A percentile compares a stretch with the other conserved stretches of the same genome.
These are phyloP conservation scores for Platypus cylindrus DNA, from an alignment of 2,888 invertebrate species.

Conservation along the genomic window DNA sequence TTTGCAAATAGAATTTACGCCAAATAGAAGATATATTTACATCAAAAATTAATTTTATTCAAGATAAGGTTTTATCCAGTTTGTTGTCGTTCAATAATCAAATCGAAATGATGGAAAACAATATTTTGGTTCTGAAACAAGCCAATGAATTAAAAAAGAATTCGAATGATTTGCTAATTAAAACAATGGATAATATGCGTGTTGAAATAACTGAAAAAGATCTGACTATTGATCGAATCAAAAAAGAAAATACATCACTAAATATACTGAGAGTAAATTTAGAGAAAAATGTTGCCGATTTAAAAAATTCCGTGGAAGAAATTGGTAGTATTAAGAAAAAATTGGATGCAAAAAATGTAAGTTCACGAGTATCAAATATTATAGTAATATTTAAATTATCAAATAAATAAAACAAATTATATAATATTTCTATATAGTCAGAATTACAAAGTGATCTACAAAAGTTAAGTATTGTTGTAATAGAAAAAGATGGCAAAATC, in stretches of 20 bases:
- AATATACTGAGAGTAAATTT: slow-evolving; percentile 18
- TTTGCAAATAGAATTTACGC: slow-evolving; percentile 13
- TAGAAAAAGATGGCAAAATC: slow-evolving; percentile 29
- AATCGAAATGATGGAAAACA: slow-evolving; percentile 7
- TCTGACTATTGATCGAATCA: slow-evolving; percentile 22
- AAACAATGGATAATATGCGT: slow-evolving; percentile 26
- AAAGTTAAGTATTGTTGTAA: slow-evolving; percentile 28
- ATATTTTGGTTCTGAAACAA: slow-evolving; percentile 9
- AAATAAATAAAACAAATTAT: neutral
- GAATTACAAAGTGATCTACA: slow-evolving; percentile 29
- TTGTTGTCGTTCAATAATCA: slow-evolving; percentile 6
- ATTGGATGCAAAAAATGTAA: slow-evolving; percentile 25
- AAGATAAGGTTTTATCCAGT: slow-evolving; percentile 5
- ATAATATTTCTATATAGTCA: slow-evolving; percentile 20
- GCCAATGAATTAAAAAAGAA: slow-evolving; percentile 21
- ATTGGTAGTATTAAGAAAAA: slow-evolving; percentile 19
- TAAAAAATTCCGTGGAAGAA: slow-evolving; percentile 16
- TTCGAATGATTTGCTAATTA: slow-evolving; percentile 21
- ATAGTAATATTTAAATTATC: slow-evolving; percentile 1
- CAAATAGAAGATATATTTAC: slow-evolving; percentile 10
- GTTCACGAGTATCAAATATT: too few species aligned
- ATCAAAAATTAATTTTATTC: slow-evolving; percentile 6
- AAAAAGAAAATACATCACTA: slow-evolving; percentile 24
- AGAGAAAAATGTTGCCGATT: slow-evolving; percentile 21
- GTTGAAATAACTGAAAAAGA: slow-evolving; percentile 24